These are phyloP conservation scores for Tetrax tetrax DNA, from an alignment of 2,113 vertebrate species.

Conservation along the genomic window DNA sequence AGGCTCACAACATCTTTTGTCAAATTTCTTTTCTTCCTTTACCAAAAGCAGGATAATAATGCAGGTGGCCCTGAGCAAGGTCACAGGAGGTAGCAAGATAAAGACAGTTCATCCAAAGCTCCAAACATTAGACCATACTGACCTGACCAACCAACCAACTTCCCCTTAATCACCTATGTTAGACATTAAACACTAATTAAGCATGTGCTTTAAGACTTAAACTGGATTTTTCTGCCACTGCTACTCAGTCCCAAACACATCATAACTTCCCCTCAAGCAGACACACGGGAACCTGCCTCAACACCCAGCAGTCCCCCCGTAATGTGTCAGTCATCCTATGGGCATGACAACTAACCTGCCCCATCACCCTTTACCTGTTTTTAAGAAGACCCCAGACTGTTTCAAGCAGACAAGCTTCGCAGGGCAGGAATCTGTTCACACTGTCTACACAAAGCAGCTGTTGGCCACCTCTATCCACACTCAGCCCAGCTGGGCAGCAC, in stretches of 20 bases:
- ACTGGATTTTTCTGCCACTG: background rate
- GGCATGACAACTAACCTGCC: background rate
- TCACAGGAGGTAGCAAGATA: background rate
- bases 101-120: background rate
- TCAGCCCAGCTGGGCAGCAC: background rate
- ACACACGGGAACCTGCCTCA: background rate
- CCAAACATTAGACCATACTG: background rate
- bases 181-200: background rate
- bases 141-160: background rate
- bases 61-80: background rate
- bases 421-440: background rate
- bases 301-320: background rate
- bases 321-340: accelerated
- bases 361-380: background rate
- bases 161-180: background rate
- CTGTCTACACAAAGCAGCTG: background rate
- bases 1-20: background rate
- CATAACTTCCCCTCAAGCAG: background rate
- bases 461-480: background rate
- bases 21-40: background rate
- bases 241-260: background rate
- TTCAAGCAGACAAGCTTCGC: background rate
- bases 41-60: background rate
- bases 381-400: background rate
- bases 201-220: background rate